These are phyloP conservation scores for Strix aluco DNA, from an alignment of 2,113 vertebrate species.

Conservation along the genomic window DNA sequence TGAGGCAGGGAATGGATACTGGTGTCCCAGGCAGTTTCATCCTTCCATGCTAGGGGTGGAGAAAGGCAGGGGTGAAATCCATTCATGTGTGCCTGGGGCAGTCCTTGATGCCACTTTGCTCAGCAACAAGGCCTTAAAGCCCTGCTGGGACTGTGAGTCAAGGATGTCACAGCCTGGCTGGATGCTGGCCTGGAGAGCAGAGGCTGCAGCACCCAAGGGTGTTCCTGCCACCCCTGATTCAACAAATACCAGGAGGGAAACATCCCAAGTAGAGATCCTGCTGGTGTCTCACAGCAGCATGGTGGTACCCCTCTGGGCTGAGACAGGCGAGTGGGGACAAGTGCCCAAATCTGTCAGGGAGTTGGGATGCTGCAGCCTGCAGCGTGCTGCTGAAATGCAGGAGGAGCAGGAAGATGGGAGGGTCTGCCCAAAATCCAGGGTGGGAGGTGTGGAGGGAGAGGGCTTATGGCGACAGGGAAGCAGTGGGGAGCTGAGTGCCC, in stretches of 20 bases:
- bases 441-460: not conserved
- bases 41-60: not conserved
- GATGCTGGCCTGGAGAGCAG: not conserved
- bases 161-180: not conserved
- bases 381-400: not conserved
- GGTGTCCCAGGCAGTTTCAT: not conserved
- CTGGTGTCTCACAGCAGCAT: not conserved
- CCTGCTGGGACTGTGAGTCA: not conserved
- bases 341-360: not conserved
- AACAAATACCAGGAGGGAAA: not conserved
- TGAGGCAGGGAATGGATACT: not conserved
- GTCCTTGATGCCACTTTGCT: not conserved
- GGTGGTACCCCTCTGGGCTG: not conserved
- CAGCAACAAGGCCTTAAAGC: not conserved
- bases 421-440: not conserved
- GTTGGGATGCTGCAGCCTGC: not conserved
- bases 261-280: not conserved
- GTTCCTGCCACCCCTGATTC: not conserved
- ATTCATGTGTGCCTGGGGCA: not conserved
- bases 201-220: not conserved
- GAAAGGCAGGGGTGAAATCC: not conserved
- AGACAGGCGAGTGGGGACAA: not conserved
- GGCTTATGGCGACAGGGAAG: not conserved
- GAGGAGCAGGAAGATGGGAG: not conserved
- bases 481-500: not conserved